Conservation (phyloP, 2,113 vertebrate species). For the Tragulus kanchil region DNA sequence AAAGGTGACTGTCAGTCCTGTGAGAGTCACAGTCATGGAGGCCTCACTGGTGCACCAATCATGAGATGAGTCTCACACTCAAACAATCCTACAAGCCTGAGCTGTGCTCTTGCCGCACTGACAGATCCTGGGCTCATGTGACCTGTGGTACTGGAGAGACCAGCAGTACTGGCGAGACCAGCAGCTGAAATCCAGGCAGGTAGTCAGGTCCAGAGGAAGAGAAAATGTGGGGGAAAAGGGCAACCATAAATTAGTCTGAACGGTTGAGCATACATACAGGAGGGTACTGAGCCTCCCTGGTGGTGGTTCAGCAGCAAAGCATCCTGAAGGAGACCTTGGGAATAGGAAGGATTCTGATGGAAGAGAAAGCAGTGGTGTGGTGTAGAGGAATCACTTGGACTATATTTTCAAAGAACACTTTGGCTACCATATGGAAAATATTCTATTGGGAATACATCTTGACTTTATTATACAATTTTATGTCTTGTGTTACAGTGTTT, state of each 20-base stretch:
- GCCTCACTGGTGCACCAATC: background rate
- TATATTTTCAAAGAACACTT: background rate
- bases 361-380: too few relatives aligned
- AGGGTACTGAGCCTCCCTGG: background rate
- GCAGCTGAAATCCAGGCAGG: background rate
- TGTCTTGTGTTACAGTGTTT: background rate
- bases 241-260: background rate
- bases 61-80: too few relatives aligned
- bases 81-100: background rate
- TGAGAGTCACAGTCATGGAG: background rate
- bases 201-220: background rate
- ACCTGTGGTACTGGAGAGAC: too few relatives aligned
- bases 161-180: background rate
- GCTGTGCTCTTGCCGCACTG: accelerated
- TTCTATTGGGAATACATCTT: background rate
- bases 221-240: too few relatives aligned
- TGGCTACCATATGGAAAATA: background rate
- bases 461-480: background rate
- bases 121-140: too few relatives aligned
- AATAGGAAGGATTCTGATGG: background rate
- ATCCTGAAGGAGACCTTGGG: too few relatives aligned
- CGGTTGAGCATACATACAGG: background rate
- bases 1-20: background rate
- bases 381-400: background rate
- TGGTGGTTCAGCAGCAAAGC: background rate